Evolutionary conservation across 1,140 invertebrate genomes (phyloP).

Genomic region (Heliconius eleuchia): DNA sequence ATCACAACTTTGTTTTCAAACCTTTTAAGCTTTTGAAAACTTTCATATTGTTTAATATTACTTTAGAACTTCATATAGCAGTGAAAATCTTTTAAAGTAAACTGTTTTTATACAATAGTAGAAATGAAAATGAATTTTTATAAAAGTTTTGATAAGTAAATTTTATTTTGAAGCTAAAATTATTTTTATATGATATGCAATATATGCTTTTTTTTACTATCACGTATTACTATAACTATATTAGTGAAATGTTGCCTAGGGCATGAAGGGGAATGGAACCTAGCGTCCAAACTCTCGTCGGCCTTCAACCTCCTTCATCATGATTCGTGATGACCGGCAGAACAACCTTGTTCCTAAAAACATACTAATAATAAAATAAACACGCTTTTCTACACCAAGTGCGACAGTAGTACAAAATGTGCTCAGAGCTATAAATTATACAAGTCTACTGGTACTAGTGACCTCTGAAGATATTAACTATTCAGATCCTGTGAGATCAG

Average conservation of each 20-base stretch:
- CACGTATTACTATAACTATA: background rate
- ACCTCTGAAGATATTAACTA: too few species aligned
- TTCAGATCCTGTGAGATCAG: too few species aligned
- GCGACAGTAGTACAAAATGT: too few species aligned
- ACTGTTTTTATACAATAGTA: constrained; percentile 11
- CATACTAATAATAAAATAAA: too few species aligned
- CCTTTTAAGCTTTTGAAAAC: constrained; percentile 8
- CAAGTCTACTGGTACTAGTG: too few species aligned
- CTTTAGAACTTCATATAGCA: constrained; percentile 10
- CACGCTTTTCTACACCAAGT: too few species aligned
- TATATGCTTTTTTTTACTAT: background rate
- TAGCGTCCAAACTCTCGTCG: too few species aligned
- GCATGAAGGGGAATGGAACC: too few species aligned
- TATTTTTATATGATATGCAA: background rate
- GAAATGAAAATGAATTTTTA: constrained; percentile 4
- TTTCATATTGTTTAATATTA: constrained; percentile 13
- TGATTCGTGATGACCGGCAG: too few species aligned
- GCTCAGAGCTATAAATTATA: too few species aligned
- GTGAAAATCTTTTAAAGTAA: constrained; percentile 9
- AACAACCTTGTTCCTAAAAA: too few species aligned
- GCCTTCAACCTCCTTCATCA: too few species aligned
- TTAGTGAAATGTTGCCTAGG: background rate
- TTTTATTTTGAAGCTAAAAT: constrained; percentile 2
- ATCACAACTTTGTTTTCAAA: constrained; percentile 11
- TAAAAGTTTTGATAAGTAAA: background rate